Base-by-base conservation (phyloP, 2,113 vertebrate species). In the Glaucidium brasilianum region DNA sequence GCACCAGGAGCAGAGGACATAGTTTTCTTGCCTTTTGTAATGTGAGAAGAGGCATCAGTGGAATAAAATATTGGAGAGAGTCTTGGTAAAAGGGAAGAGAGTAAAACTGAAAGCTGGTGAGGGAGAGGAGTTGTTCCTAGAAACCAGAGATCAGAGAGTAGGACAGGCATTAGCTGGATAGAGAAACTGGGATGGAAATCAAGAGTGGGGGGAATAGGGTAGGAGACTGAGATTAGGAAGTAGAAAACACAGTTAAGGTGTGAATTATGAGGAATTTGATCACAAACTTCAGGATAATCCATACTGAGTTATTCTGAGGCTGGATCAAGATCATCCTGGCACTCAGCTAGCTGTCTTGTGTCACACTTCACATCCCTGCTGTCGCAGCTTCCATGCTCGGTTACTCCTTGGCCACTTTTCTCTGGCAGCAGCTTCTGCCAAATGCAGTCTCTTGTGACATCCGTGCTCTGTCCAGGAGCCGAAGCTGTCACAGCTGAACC, bases 341-440 rank as follows among this genome's bases (percentile, higher is more conserved):
- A 47, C 55, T 89, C 50, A 26, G 25, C 25, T 25, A 26, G 25
- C 25, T 25, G 26, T 16, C 67, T 56, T 37, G 35, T 43, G 71
- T 63, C 68, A 58, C 76, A 41, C 75, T 89, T 43, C 72, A 58
- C 18, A 63, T 78, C 74, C 76, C 60, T 9, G 5, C 64, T 8
- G 59, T 13, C 64, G 64, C 73, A 63, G 20, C 47, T 78, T 89
- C 86, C 39, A 60, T 49, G 76, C 84, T 91, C 1, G 4, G 52
- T 52, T 92, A n/a, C 53, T 52, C 78, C 39, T 95, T 87, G 94
- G 73, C 69, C 77, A 92, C 66, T 19, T 92, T 52, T 75, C 89
- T 69, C 43, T 8, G n/a, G 73, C 86, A 86, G 72, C 56, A 85
- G 63, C 15, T 56, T 7, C 60, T 94, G 93, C 86, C 86, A 89